Evolutionary conservation across 2,113 vertebrate genomes (phyloP).

Genomic region (Ceyx margarethae): DNA sequence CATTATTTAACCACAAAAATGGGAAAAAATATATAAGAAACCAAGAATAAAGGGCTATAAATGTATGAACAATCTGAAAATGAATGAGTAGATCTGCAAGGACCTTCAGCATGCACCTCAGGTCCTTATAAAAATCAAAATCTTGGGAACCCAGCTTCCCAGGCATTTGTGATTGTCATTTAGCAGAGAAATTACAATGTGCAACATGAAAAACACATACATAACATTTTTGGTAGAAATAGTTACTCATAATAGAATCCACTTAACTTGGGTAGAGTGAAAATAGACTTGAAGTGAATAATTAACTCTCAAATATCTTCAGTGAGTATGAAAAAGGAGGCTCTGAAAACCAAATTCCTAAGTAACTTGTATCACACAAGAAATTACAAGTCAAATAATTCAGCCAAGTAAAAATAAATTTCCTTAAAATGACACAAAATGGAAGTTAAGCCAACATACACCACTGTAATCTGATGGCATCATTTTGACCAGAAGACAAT

Average conservation of each 20-base stretch:
- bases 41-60: not conserved
- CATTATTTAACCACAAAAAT: not conserved
- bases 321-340: not conserved
- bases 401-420: not conserved
- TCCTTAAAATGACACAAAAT: not conserved
- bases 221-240: not conserved
- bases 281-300: not conserved
- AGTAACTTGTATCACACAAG: not conserved
- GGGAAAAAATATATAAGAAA: not conserved
- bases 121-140: not conserved
- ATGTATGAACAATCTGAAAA: not conserved
- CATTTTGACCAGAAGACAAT: not conserved
- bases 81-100: not conserved
- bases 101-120: not conserved
- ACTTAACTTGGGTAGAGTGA: not conserved
- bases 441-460: not conserved
- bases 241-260: not conserved
- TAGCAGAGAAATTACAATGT: not conserved
- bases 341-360: not conserved
- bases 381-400: not conserved
- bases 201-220: not conserved
- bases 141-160: not conserved
- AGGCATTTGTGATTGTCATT: not conserved
- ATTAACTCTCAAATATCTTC: not conserved
- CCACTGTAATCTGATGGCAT: not conserved